Conservation (phyloP, 2,113 vertebrate genomes). For the Lophochroa leadbeateri region DNA sequence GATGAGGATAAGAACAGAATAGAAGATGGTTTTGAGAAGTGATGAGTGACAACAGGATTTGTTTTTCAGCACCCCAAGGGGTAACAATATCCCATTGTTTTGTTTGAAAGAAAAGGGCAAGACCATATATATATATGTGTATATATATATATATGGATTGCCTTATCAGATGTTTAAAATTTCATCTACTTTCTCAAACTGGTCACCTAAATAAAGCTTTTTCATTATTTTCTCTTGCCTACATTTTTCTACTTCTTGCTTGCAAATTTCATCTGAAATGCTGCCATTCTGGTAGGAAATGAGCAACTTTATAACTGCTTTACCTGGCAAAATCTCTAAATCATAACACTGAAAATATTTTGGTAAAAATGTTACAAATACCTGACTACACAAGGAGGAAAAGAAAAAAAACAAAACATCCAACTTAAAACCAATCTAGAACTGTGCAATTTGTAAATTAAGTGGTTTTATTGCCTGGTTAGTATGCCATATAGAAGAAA, state of each 20-base stretch:
- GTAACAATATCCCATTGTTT: neutral
- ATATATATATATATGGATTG: no score
- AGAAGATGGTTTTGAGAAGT: neutral
- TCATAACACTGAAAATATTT: neutral
- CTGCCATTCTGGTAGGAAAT: neutral
- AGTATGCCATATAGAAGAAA: neutral
- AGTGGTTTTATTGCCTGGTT: neutral
- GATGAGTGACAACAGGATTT: neutral
- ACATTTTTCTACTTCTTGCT: neutral
- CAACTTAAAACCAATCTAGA: neutral
- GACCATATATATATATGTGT: no score
- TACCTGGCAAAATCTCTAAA: neutral
- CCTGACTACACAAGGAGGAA: neutral
- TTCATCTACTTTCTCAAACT: neutral
- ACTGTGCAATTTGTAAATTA: neutral
- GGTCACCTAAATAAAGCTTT: neutral
- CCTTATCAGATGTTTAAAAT: neutral
- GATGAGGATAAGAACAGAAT: neutral
- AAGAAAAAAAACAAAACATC: neutral
- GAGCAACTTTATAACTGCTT: neutral
- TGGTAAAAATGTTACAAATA: neutral
- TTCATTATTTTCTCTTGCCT: neutral
- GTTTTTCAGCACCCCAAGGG: fast-evolving
- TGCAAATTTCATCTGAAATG: neutral
- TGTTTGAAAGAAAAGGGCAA: neutral